These are phyloP conservation scores for Pachycephus smyrnensis DNA, from an alignment of 2,888 invertebrate species.

Conservation along the genomic window DNA sequence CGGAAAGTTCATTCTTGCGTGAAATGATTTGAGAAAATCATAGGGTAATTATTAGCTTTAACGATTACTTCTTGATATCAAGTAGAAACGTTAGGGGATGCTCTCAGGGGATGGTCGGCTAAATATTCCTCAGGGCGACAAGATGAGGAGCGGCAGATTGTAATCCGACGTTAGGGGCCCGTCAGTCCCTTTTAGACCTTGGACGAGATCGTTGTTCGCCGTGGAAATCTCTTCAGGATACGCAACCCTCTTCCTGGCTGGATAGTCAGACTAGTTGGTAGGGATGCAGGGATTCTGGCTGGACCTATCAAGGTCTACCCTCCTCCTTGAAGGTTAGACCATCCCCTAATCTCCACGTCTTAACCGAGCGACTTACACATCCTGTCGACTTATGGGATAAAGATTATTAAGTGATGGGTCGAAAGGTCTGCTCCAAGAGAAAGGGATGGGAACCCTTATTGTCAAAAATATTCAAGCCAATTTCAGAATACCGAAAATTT, in stretches of 20 bases:
- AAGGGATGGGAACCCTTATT: too few species aligned
- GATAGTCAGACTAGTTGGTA: too few species aligned
- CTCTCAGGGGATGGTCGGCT: background rate
- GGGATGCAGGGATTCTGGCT: too few species aligned
- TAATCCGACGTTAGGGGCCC: conserved; percentile 3
- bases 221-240: too few species aligned
- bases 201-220: conserved; percentile 12
- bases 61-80: conserved; percentile 40
- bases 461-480: too few species aligned
- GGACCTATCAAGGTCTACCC: conserved; percentile 17
- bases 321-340: conserved; percentile 33
- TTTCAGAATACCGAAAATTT: too few species aligned
- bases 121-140: conserved; percentile 1
- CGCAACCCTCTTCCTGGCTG: too few species aligned
- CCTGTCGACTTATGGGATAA: conserved; percentile 48
- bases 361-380: conserved; percentile 50
- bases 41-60: conserved; percentile 61
- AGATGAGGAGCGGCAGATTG: conserved; percentile 5
- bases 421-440: conserved; percentile 30
- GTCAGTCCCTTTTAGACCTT: background rate
- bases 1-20: background rate
- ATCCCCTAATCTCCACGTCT: conserved; percentile 46
- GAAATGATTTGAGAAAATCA: background rate
- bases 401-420: conserved; percentile 55
- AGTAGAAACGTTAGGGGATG: conserved; percentile 9